Conservation (phyloP, 2,797 vertebrate genomes). For the Tokudaia muenninki region DNA sequence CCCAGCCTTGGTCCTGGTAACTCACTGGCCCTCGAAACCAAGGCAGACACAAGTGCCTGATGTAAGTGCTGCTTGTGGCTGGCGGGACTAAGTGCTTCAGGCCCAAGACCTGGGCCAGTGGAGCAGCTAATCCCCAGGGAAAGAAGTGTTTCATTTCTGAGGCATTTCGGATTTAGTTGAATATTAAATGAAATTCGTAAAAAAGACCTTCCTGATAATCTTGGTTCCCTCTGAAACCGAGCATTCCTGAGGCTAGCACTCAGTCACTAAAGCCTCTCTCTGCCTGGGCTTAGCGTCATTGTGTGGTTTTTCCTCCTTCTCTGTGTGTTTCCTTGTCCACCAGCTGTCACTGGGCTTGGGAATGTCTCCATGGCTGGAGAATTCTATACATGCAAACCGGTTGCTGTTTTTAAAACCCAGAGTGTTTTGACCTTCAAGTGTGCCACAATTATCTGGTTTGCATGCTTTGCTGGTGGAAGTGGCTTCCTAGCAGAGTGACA, state of each 20-base stretch:
- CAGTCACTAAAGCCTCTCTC: background rate
- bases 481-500: conserved; percentile 86
- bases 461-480: conserved; percentile 85
- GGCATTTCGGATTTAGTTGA: conserved; percentile 16
- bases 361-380: conserved; percentile 56
- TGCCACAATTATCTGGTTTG: conserved; percentile 84
- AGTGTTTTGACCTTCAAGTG: conserved; percentile 88
- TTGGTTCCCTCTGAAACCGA: background rate
- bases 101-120: background rate
- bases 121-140: background rate
- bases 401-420: conserved; percentile 71
- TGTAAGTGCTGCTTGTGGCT: rapidly evolving
- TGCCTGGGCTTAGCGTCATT: background rate
- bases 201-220: background rate
- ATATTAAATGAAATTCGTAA: background rate
- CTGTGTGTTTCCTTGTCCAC: conserved; percentile 56
- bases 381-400: conserved; percentile 30
- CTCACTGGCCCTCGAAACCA: background rate
- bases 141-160: background rate
- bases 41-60: background rate
- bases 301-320: background rate
- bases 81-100: background rate
- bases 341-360: conserved; percentile 45
- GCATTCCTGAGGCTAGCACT: background rate
- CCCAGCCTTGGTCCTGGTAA: background rate